Base-by-base conservation (phyloP, 2,888 invertebrate genomes). In the Temnothorax ravouxi region DNA sequence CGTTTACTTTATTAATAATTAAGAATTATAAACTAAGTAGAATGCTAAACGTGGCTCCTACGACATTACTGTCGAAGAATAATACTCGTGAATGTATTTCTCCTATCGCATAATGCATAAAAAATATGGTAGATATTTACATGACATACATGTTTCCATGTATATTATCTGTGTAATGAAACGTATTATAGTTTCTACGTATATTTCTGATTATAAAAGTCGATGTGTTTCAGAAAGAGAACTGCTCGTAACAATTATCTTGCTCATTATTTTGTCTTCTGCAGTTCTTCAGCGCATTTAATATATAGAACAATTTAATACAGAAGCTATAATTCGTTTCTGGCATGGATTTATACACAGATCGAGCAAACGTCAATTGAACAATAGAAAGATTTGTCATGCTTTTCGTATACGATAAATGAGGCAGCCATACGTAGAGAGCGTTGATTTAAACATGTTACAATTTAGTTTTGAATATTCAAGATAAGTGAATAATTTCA, bases 281-380 rank as follows among this genome's bases (percentile, higher is more conserved):
- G 41, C 59, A 67, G 61, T 77, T 82, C 61, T 75, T 38, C 80
- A 72, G 76, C 61, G 76, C 83, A 82, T 84, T 88, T 86, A 69
- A 85, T 38, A 67, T 38, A 67, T 81, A 81, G 38, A 50, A 61
- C 34, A 59, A 47, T 80, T 29, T 29, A 3, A 29, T 29, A 29
- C 3, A 29, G 29, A 29, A 29, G 47, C 47, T 83, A 86, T 59
- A 67, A 25, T 21, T 67, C 59, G 64, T 89, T 21, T 85, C 86
- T 80, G 64, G 61, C 81, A 85, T 81, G 52, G 41, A 83, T 83
- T 54, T 80, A 85, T 83, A 83, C 47, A 80, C 71, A 66, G 83
- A 87, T 84, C 21, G 59, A 81, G 25, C 61, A 87, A 64, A 66
- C 56, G 54, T 64, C 82, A 54, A 86, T 74, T 76, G 81, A 72